phyloP scores from a whole-genome alignment of 2,797 vertebrate species.

The Melanotaenia parkinsoni region DNA sequence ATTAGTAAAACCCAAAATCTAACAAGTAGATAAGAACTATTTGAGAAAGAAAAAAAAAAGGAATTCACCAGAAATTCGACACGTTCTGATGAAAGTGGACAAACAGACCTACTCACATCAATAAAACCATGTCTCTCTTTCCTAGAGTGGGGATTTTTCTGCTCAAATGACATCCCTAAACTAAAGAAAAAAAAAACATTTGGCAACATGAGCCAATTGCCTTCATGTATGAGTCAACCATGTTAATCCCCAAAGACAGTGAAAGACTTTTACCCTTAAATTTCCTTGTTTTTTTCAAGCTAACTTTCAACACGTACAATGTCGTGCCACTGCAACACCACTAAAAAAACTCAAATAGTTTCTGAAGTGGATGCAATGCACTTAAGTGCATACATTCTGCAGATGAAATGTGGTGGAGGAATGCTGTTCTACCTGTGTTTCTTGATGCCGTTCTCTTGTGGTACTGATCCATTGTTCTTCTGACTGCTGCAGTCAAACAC shows the following conservation, averaged over 20 bases:
- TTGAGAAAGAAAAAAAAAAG: neutral
- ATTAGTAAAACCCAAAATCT: neutral
- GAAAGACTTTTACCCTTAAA: neutral
- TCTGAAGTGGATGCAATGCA: neutral
- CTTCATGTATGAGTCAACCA: conserved; percentile 16
- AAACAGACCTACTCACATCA: conserved; percentile 1
- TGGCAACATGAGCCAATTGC: neutral
- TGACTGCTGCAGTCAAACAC: conserved; percentile 77
- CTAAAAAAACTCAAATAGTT: neutral
- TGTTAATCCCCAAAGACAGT: neutral
- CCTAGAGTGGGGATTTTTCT: conserved; percentile 7
- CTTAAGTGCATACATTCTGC: neutral
- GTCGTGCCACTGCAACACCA: too few relatives aligned
- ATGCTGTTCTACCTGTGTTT: conserved; percentile 87
- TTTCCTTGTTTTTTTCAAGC: neutral
- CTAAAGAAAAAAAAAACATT: neutral
- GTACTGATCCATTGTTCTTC: conserved; percentile 83
- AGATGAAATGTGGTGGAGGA: conserved; percentile 40
- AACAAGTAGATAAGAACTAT: neutral
- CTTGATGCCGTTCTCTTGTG: conserved; percentile 92
- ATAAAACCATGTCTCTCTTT: neutral
- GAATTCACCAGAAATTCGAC: neutral
- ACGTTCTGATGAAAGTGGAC: neutral
- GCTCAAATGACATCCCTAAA: neutral
- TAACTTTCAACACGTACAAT: neutral